phyloP scores from a whole-genome alignment of 2,797 vertebrate genomes.

The Enoplosus armatus region DNA sequence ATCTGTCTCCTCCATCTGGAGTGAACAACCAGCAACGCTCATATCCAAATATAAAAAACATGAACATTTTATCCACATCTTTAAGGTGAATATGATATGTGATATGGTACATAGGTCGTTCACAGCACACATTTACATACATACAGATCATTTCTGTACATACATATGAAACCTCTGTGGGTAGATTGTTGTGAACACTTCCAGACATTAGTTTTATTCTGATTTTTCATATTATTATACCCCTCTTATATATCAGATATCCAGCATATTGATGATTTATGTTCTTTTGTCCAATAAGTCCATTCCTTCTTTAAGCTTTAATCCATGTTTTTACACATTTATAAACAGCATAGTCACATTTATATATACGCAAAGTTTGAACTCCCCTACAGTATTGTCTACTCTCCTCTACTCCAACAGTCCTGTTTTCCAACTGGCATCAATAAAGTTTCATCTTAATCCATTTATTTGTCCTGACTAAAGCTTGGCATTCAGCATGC shows the following conservation, averaged over 20 bases:
- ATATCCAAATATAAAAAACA: slow-evolving; percentile 2
- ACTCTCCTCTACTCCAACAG: background rate
- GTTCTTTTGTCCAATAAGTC: background rate
- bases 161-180: background rate
- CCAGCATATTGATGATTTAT: background rate
- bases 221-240: background rate
- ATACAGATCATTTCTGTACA: background rate
- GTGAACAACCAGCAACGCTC: background rate
- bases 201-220: background rate
- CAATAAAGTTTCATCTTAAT: slow-evolving; percentile 12
- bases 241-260: background rate
- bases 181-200: background rate
- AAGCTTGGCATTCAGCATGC: background rate
- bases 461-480: slow-evolving; percentile 11
- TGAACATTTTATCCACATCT: slow-evolving; percentile 13
- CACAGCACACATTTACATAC: slow-evolving; percentile 8
- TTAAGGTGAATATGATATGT: slow-evolving; percentile 26
- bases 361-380: background rate
- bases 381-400: background rate
- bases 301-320: background rate
- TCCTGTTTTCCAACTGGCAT: slow-evolving; percentile 9
- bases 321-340: background rate
- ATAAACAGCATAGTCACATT: background rate
- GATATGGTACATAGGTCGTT: slow-evolving; percentile 1
- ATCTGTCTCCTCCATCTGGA: slow-evolving; percentile 36